Percentiles rank a stretch among this genome's conserved stretches.
These are phyloP conservation scores for Gyrodactylus bullatarudis DNA, from an alignment of 1,140 invertebrate species.

Conservation along the genomic window DNA sequence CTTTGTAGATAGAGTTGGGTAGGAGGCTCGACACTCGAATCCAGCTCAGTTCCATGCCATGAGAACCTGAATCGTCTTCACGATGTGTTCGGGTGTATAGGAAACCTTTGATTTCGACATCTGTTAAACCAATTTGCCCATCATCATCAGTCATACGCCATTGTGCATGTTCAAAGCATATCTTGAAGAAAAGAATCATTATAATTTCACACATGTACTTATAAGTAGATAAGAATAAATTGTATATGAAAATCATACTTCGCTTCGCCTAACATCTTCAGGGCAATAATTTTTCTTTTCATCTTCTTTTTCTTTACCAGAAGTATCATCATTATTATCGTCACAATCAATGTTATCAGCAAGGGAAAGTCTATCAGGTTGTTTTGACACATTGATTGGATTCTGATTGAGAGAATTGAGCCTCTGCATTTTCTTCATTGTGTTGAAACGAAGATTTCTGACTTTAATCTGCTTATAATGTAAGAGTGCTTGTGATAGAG, in stretches of 20 bases:
- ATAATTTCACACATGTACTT: no score
- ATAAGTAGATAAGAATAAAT: no score
- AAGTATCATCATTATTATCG: no score
- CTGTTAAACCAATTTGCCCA: slow-evolving; percentile 75
- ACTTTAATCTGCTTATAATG: background rate
- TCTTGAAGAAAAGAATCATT: no score
- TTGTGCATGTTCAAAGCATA: slow-evolving; percentile 89
- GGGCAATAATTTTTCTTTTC: background rate
- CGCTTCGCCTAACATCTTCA: slow-evolving; percentile 1
- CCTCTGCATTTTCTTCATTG: background rate
- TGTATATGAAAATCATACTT: no score
- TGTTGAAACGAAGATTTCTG: background rate
- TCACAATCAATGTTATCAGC: no score
- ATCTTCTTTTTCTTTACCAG: no score
- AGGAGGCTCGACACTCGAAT: slow-evolving; percentile 67
- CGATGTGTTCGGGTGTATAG: slow-evolving; percentile 35
- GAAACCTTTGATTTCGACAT: slow-evolving; percentile 73
- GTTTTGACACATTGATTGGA: no score
- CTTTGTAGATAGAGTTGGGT: slow-evolving; percentile 59
- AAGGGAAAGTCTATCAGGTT: no score
- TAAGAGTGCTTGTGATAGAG: background rate
- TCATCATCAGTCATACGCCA: slow-evolving; percentile 86
- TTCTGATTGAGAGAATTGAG: background rate
- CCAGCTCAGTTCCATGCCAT: slow-evolving; percentile 78
- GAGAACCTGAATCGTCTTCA: slow-evolving; percentile 78